Conservation (phyloP, 2,888 invertebrate genomes). For the Trissolcus brochymenae region DNA sequence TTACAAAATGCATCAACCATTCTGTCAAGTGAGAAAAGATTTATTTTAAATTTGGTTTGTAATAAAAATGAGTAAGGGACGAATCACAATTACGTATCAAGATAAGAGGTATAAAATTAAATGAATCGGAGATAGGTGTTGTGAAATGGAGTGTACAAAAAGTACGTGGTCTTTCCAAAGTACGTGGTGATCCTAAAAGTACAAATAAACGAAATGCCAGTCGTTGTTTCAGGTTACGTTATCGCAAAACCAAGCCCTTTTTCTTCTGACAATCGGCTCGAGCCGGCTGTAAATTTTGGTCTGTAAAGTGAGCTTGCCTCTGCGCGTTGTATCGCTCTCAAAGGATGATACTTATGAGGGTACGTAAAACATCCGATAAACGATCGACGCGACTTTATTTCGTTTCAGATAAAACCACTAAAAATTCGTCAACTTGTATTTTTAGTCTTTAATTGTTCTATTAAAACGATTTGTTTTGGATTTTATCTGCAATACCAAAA, state of each 20-base stretch:
- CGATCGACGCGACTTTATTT: conserved; percentile 50
- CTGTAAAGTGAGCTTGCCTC: conserved; percentile 44
- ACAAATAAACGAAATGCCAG: conserved; percentile 33
- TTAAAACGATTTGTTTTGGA: too few relatives aligned
- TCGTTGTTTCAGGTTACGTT: conserved; percentile 39
- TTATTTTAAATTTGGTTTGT: neutral
- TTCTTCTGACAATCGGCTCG: conserved; percentile 44
- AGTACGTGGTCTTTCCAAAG: conserved; percentile 5
- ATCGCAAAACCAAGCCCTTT: conserved; percentile 39
- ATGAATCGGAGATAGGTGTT: conserved; percentile 14
- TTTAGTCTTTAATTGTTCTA: neutral
- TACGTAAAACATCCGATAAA: conserved; percentile 47
- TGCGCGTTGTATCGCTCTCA: conserved; percentile 3
- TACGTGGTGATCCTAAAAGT: conserved; percentile 29
- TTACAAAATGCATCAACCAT: neutral
- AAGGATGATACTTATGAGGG: conserved; percentile 47
- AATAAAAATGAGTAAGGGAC: too few relatives aligned
- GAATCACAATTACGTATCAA: conserved; percentile 1
- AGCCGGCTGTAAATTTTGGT: conserved; percentile 56
- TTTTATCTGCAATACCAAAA: too few relatives aligned
- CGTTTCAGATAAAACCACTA: conserved; percentile 20
- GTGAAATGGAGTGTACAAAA: conserved; percentile 40
- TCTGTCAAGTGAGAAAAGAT: neutral
- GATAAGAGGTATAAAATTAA: conserved; percentile 17
- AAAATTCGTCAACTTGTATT: neutral